Evolutionary conservation across 2,113 vertebrate genomes (phyloP).

Genomic region (Oxyruncus cristatus): DNA sequence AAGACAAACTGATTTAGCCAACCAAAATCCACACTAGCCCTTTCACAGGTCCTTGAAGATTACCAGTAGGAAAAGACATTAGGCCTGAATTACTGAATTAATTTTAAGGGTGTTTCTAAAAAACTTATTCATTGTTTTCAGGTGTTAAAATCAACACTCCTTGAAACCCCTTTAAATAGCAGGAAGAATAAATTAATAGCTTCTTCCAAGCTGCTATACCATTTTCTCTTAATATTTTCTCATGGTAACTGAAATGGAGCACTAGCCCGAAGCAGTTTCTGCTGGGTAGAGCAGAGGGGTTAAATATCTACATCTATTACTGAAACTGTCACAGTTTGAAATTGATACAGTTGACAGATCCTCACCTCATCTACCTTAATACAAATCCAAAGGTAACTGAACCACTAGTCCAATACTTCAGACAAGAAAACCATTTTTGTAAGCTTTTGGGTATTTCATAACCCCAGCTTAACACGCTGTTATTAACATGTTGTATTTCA

Average conservation of each 20-base stretch:
- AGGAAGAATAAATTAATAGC: background rate
- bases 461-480: background rate
- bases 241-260: background rate
- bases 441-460: background rate
- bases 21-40: background rate
- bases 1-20: background rate
- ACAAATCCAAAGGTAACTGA: background rate
- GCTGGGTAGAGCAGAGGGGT: background rate
- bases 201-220: background rate
- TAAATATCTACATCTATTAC: background rate
- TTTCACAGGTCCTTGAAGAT: background rate
- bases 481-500: too few relatives aligned
- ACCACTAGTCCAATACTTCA: background rate
- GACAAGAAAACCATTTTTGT: background rate
- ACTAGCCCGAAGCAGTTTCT: background rate
- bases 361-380: background rate
- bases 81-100: background rate
- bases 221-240: background rate
- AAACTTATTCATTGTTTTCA: background rate
- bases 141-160: background rate
- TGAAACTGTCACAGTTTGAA: background rate
- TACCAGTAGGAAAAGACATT: background rate
- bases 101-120: background rate
- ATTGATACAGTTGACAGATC: background rate
- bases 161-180: background rate